Percentiles rank a stretch among this genome's conserved stretches.
Evolutionary conservation across 2,113 vertebrate species (phyloP).

Genomic region (Nyctibius bracteatus): DNA sequence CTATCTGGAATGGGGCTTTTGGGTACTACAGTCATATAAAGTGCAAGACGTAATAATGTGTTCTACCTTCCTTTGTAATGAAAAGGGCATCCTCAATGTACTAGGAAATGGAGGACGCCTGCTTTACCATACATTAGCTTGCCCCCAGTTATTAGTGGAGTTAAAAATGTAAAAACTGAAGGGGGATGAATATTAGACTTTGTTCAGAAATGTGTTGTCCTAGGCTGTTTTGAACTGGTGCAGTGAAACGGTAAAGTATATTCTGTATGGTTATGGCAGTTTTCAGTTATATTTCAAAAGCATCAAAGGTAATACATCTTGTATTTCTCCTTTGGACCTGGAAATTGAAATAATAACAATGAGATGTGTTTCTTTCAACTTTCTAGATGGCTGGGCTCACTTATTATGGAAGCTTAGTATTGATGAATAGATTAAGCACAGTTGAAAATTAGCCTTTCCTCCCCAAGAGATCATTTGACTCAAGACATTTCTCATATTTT

Average conservation of each 20-base stretch:
- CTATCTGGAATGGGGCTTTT: background rate
- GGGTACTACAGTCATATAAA: background rate
- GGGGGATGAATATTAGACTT: background rate
- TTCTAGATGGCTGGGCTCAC: background rate
- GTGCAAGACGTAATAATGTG: background rate
- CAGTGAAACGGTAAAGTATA: background rate
- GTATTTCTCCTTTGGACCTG: conserved; percentile 24
- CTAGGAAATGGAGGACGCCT: background rate
- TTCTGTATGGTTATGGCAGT: background rate
- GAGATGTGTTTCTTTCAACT: conserved; percentile 1
- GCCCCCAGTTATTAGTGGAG: background rate
- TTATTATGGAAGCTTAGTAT: conserved; percentile 39
- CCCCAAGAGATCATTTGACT: conserved; percentile 29
- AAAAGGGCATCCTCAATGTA: background rate
- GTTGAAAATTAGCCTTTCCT: conserved; percentile 34
- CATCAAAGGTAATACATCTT: background rate
- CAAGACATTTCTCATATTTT: conserved; percentile 8
- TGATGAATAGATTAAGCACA: conserved; percentile 47
- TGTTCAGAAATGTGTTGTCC: background rate
- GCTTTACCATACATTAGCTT: background rate
- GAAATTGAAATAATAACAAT: conserved; percentile 20
- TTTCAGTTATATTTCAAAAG: conserved; percentile 41
- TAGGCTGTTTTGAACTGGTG: background rate
- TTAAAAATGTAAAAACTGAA: background rate
- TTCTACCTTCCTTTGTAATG: background rate